A percentile compares a stretch with the other conserved stretches of the same genome.
Evolutionary conservation across 1,140 invertebrate genomes (phyloP).

Genomic region (Aphaenogaster rudis): DNA sequence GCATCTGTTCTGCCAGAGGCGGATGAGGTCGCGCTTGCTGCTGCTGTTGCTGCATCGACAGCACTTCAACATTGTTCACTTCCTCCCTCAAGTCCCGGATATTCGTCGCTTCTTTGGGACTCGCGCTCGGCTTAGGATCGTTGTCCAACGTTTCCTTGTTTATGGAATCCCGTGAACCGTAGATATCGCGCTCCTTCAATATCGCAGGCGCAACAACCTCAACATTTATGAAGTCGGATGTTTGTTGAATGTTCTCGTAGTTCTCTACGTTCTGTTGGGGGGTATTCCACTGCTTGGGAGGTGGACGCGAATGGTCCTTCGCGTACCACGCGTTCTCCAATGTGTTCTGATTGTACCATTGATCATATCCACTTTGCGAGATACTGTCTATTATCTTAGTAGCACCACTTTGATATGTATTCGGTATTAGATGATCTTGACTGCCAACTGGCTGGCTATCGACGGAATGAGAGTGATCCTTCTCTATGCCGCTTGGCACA

Average conservation of each 20-base stretch:
- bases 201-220: slow-evolving; percentile 82
- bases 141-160: slow-evolving; percentile 84
- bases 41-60: slow-evolving; percentile 61
- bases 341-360: slow-evolving; percentile 84
- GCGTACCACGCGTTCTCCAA: slow-evolving; percentile 70
- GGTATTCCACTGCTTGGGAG: slow-evolving; percentile 73
- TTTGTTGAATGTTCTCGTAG: slow-evolving; percentile 84
- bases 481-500: slow-evolving; percentile 46
- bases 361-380: slow-evolving; percentile 81
- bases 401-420: slow-evolving; percentile 64
- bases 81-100: slow-evolving; percentile 80
- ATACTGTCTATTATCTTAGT: slow-evolving; percentile 63
- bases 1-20: slow-evolving; percentile 77
- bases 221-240: slow-evolving; percentile 82
- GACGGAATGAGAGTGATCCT: slow-evolving; percentile 18
- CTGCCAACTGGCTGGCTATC: slow-evolving; percentile 57
- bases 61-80: slow-evolving; percentile 80
- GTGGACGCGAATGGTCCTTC: slow-evolving; percentile 70
- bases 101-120: slow-evolving; percentile 72
- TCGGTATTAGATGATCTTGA: slow-evolving; percentile 59
- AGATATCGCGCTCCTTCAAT: slow-evolving; percentile 80
- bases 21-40: slow-evolving; percentile 71
- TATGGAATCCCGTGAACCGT: slow-evolving; percentile 84
- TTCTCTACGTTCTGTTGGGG: slow-evolving; percentile 82
- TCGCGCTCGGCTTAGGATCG: slow-evolving; percentile 77